These are phyloP conservation scores for Iselma pallidipennis DNA, from an alignment of 2,888 invertebrate species.

Conservation along the genomic window DNA sequence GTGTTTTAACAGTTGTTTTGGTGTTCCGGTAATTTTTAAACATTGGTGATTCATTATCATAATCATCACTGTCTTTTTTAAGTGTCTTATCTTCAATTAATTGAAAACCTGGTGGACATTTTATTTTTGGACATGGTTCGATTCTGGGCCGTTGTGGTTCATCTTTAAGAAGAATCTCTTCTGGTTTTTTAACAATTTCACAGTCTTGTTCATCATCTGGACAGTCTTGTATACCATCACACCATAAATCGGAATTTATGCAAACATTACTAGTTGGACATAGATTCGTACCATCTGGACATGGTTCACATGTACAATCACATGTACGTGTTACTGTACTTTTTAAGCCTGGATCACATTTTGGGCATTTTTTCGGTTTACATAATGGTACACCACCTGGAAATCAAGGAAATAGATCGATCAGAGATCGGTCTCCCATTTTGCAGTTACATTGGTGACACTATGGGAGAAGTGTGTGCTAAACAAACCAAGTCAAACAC, in stretches of 20 bases:
- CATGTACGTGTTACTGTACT: constrained; percentile 66
- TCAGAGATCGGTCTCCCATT: no score
- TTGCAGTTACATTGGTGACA: no score
- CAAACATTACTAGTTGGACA: constrained; percentile 78
- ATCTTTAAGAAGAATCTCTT: constrained; percentile 3
- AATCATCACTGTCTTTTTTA: constrained; percentile 42
- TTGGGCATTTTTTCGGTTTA: constrained; percentile 67
- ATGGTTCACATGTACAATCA: constrained; percentile 74
- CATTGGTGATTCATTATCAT: constrained; percentile 56
- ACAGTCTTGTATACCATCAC: constrained; percentile 80
- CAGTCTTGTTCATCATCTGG: constrained; percentile 81
- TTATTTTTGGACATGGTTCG: constrained; percentile 53
- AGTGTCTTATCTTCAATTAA: constrained; percentile 48
- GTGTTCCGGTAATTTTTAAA: constrained; percentile 36
- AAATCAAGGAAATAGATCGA: no score
- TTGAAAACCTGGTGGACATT: constrained; percentile 41
- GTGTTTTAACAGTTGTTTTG: background rate
- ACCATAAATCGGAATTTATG: constrained; percentile 72
- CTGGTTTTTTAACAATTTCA: constrained; percentile 40
- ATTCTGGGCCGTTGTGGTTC: constrained; percentile 17
- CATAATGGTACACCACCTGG: constrained; percentile 71
- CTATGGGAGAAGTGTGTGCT: no score
- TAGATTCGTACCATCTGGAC: constrained; percentile 64
- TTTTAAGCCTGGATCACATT: constrained; percentile 64
- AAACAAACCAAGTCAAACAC: no score